These are phyloP conservation scores for Hedya salicella DNA, from an alignment of 2,888 invertebrate species.

Conservation along the genomic window DNA sequence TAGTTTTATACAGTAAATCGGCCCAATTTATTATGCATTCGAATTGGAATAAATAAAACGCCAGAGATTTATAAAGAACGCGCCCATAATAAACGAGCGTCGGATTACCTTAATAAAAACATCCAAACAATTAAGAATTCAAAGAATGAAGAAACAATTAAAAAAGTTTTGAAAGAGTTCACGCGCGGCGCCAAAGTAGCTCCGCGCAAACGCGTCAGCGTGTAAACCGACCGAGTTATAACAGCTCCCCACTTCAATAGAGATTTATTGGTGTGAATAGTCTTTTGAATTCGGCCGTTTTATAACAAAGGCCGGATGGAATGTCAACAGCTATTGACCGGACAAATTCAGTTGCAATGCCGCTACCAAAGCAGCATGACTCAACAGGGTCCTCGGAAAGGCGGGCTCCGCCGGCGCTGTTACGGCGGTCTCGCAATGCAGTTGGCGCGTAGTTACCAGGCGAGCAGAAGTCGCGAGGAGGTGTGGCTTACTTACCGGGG, in stretches of 20 bases:
- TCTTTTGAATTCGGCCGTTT: conserved; percentile 48
- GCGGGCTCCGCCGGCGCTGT: conserved; percentile 54
- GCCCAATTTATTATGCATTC: conserved; percentile 38
- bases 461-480: conserved; percentile 74
- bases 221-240: conserved; percentile 46
- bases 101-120: conserved; percentile 41
- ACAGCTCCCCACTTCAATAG: conserved; percentile 34
- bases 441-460: conserved; percentile 85
- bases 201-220: conserved; percentile 52
- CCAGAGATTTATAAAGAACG: conserved; percentile 38
- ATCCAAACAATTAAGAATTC: conserved; percentile 37
- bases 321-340: conserved; percentile 60
- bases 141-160: conserved; percentile 40
- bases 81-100: conserved; percentile 37
- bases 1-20: conserved; percentile 16
- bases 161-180: conserved; percentile 37
- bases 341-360: conserved; percentile 76
- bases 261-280: conserved; percentile 8
- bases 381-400: conserved; percentile 62
- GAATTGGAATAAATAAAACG: conserved; percentile 21
- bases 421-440: conserved; percentile 78
- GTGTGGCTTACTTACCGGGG: conserved; percentile 86
- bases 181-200: conserved; percentile 49
- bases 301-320: conserved; percentile 45
- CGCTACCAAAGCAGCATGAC: conserved; percentile 77